Conservation (phyloP, 2,888 invertebrate species). For the Lamproptera curius region DNA sequence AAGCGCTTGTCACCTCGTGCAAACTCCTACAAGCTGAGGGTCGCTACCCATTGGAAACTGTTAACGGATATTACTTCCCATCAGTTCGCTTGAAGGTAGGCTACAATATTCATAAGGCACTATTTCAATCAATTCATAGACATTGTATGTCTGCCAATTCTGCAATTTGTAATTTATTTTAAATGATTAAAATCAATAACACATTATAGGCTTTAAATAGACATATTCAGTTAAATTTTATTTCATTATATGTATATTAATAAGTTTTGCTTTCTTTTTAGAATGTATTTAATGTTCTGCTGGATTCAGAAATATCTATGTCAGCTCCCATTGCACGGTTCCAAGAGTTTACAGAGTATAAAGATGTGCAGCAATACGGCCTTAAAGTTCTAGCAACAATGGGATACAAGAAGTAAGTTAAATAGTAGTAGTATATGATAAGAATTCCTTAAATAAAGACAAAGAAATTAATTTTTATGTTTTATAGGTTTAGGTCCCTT, state of each 20-base stretch:
- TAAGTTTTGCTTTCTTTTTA: conserved; percentile 43
- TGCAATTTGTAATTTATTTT: too few relatives aligned
- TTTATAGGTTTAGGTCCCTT: too few relatives aligned
- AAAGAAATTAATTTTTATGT: too few relatives aligned
- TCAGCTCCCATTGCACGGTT: conserved; percentile 81
- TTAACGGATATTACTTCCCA: conserved; percentile 81
- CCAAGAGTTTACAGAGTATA: conserved; percentile 85
- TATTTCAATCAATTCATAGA: too few relatives aligned
- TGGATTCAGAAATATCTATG: conserved; percentile 81
- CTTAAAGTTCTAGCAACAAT: conserved; percentile 72
- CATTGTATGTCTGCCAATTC: too few relatives aligned
- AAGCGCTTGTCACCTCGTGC: conserved; percentile 85
- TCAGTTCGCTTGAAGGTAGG: conserved; percentile 79
- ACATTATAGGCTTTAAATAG: too few relatives aligned
- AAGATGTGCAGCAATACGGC: conserved; percentile 86
- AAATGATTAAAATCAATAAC: too few relatives aligned
- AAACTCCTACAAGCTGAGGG: conserved; percentile 86
- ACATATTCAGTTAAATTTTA: background rate
- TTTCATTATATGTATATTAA: background rate
- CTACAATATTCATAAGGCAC: too few relatives aligned
- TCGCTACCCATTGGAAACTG: conserved; percentile 79
- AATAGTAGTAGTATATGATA: too few relatives aligned
- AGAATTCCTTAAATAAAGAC: too few relatives aligned
- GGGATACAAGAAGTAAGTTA: conserved; percentile 59
- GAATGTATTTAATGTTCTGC: conserved; percentile 80